Evolutionary conservation across 1,140 invertebrate species (phyloP).

Genomic region (Chymomyza costata): DNA sequence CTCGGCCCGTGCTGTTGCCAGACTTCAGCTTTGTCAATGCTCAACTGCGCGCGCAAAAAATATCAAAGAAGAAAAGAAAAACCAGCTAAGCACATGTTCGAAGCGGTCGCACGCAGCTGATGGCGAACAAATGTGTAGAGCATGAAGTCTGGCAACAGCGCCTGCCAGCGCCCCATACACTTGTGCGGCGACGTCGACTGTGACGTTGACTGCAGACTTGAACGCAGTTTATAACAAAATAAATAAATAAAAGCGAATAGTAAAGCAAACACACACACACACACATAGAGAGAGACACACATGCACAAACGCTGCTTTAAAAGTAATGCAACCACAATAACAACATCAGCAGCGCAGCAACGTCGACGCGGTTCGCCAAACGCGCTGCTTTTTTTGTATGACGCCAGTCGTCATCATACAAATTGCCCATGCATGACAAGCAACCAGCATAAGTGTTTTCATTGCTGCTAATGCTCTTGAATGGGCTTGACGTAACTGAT

Average conservation of each 20-base stretch:
- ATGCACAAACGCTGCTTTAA: conserved; percentile 19
- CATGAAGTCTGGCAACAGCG: conserved; percentile 39
- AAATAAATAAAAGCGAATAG: conserved; percentile 53
- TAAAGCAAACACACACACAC: conserved; percentile 38
- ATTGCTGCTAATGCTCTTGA: neutral
- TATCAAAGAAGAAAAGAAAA: too few relatives aligned
- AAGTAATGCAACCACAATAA: conserved; percentile 3
- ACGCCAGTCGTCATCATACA: conserved; percentile 20
- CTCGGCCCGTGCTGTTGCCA: conserved; percentile 36
- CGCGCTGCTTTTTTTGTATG: conserved; percentile 9
- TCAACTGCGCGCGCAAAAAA: too few relatives aligned
- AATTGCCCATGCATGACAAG: conserved; percentile 34
- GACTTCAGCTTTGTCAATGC: conserved; percentile 22
- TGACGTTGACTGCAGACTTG: conserved; percentile 9
- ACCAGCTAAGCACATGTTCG: too few relatives aligned
- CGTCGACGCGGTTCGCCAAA: conserved; percentile 5
- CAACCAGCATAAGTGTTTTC: too few relatives aligned
- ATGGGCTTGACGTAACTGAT: neutral
- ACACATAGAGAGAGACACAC: neutral
- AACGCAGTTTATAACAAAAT: conserved; percentile 58
- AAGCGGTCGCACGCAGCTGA: too few relatives aligned
- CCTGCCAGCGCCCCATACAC: conserved; percentile 34
- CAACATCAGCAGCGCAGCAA: neutral
- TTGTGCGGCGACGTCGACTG: conserved; percentile 24
- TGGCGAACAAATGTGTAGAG: too few relatives aligned